Evolutionary conservation across 2,888 invertebrate species (phyloP).

Genomic region (Microctonus hyperodae): DNA sequence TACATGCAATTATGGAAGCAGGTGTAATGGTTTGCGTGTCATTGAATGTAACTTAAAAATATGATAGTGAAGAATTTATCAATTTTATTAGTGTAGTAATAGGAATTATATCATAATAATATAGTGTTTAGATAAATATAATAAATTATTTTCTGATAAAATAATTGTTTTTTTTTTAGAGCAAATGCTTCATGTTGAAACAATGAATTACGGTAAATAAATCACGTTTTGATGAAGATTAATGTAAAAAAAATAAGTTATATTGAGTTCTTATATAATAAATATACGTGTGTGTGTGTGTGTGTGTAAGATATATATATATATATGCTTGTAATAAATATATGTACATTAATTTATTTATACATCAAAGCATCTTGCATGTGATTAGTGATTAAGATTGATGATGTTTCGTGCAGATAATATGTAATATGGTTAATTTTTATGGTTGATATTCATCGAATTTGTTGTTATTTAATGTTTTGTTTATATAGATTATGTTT

Average conservation of each 20-base stretch:
- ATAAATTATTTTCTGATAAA: background rate
- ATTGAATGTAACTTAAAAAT: background rate
- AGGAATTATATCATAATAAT: background rate
- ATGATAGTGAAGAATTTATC: background rate
- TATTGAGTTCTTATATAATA: no score
- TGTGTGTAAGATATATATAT: background rate
- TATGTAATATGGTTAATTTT: background rate
- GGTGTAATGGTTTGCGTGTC: background rate
- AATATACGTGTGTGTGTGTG: background rate
- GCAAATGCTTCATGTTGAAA: background rate
- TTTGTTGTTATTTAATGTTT: no score
- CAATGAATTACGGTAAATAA: background rate
- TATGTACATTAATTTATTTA: background rate
- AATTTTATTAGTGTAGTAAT: background rate
- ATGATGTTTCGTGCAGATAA: background rate
- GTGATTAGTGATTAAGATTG: background rate
- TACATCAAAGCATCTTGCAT: no score
- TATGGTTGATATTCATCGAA: no score
- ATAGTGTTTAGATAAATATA: no score
- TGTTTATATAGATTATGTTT: no score
- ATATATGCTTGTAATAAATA: background rate
- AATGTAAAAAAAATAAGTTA: background rate
- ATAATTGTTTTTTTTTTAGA: background rate
- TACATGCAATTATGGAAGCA: no score
- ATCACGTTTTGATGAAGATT: background rate